Evolutionary conservation across 2,113 vertebrate species (phyloP).

Genomic region (Bubo scandiacus): DNA sequence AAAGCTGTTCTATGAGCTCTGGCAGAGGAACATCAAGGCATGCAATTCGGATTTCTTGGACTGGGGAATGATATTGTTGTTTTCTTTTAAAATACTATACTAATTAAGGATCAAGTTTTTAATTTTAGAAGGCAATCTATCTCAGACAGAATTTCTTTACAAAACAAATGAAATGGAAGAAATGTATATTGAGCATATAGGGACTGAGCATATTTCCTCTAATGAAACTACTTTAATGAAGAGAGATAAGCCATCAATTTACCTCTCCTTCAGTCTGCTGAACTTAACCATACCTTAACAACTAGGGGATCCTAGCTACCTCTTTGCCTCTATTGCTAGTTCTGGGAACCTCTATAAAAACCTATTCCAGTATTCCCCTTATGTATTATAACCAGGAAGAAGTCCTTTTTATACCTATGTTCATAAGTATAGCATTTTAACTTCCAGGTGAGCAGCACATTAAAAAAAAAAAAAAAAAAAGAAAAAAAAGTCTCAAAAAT

Average conservation of each 20-base stretch:
- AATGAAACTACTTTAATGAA: not conserved
- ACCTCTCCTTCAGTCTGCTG: not conserved
- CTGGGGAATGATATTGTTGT: not conserved
- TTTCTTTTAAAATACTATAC: not conserved
- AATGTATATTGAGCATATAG: not conserved
- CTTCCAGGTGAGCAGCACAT: not conserved
- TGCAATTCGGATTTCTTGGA: not conserved
- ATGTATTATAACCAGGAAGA: not conserved
- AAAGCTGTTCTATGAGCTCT: constrained; percentile 1
- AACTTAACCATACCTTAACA: not conserved
- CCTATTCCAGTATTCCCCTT: not conserved
- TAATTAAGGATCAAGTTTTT: not conserved
- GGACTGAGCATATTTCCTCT: not conserved
- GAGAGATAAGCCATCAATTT: not conserved
- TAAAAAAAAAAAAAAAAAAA: not conserved
- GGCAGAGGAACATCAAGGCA: not conserved
- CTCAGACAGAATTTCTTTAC: not conserved
- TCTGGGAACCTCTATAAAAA: not conserved
- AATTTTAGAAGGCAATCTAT: not conserved
- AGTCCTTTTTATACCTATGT: not conserved
- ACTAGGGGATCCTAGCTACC: not conserved
- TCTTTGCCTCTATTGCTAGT: not conserved
- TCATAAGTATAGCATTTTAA: not conserved
- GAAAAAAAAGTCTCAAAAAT: not conserved
- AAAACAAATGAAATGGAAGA: not conserved